A percentile compares a stretch with the other conserved stretches of the same genome.
Evolutionary conservation across 2,888 invertebrate species (phyloP).

Genomic region (Calephelis perditalis): DNA sequence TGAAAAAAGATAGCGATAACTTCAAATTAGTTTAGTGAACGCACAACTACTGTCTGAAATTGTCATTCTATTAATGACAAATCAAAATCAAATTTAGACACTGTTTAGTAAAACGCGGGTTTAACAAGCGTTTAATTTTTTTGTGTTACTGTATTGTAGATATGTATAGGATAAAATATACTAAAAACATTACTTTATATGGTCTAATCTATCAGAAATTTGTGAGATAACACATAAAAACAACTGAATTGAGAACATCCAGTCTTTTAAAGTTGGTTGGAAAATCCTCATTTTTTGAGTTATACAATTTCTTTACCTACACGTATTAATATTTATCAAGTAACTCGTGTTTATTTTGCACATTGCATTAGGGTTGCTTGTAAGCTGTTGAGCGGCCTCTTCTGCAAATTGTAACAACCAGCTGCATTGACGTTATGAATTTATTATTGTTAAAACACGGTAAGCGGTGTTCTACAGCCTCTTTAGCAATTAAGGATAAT

Average conservation of each 20-base stretch:
- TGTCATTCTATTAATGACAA: too few relatives aligned
- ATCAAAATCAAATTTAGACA: too few relatives aligned
- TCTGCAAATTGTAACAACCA: constrained; percentile 22
- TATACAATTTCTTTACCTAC: constrained; percentile 24
- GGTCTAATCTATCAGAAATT: too few relatives aligned
- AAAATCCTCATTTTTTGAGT: constrained; percentile 23
- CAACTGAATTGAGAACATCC: background rate
- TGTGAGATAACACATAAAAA: too few relatives aligned
- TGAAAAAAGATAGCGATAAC: too few relatives aligned
- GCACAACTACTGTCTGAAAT: too few relatives aligned
- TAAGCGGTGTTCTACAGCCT: constrained; percentile 6
- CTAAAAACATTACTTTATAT: too few relatives aligned
- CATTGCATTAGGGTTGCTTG: constrained; percentile 40
- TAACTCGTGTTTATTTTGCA: constrained; percentile 38
- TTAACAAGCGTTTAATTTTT: too few relatives aligned
- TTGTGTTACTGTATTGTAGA: too few relatives aligned
- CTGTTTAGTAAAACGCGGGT: too few relatives aligned
- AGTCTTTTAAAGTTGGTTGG: background rate
- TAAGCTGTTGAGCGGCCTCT: constrained; percentile 28
- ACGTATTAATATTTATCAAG: constrained; percentile 30
- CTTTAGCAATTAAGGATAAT: constrained; percentile 10
- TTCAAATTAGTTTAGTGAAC: too few relatives aligned
- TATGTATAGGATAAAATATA: too few relatives aligned
- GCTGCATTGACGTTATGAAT: constrained; percentile 19
- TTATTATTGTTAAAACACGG: constrained; percentile 8